Evolutionary conservation across 2,113 vertebrate genomes (phyloP), one percentile per base, ranked within the genome.

Genomic region (Myrmecobius fasciatus): DNA sequence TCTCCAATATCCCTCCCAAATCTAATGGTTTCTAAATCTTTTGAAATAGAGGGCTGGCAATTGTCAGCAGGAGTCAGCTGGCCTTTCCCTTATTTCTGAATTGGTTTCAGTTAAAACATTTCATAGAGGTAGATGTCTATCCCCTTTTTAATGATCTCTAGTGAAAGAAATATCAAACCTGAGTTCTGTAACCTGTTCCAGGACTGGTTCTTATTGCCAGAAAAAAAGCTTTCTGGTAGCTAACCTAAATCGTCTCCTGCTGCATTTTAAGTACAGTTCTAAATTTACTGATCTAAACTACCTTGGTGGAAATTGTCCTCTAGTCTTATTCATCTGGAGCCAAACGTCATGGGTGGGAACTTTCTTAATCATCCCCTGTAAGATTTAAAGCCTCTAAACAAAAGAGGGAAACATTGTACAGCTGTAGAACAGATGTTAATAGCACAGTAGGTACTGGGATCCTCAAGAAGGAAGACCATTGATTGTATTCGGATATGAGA

Each of bases 381-480:
- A 94, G 94, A 92, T 25, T 90, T 91, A 93, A 93, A 93, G 26
- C 51, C 93, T 20, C 92, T 95, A 83, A 67, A 93, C 3, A 46
- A 88, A 96, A 95, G 54, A 89, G 47, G 54, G 43, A 93, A 49
- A 67, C 52, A 92, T 89, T 67, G 9, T 56, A 94, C 53, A 94
- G 93, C 12, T 93, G 93, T 48, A 52, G 53, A 93, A 92, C 52
- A 89, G 52, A 46, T 89, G 90, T 53, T 91, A 95, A 93, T 53
- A 94, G 43, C 51, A 9, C 67, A 83, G 93, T 47, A 60, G 92
- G 92, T 90, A 52, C 48, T 56, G 89, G 91, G 17, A 89, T 51
- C 56, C 67, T 95, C 48, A 92, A 83, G 94, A 96, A 92, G 83
- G 89, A 93, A 89, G 54, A 96, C 95, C 90, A 48, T 93, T 52